phyloP scores from a whole-genome alignment of 2,113 vertebrate genomes.

The Hypanus sabinus region DNA sequence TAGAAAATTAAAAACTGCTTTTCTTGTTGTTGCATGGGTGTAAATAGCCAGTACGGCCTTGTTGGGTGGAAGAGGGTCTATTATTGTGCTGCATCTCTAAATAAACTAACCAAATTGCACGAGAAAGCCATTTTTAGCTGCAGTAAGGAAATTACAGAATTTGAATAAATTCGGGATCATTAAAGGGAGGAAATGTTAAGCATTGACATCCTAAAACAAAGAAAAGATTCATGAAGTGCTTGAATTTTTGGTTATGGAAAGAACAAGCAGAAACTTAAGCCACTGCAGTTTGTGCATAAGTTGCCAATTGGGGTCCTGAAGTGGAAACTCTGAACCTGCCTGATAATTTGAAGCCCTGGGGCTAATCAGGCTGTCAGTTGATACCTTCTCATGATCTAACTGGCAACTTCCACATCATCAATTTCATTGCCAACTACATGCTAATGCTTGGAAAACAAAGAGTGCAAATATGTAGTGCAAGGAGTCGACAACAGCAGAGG shows the following conservation, averaged over 20 bases:
- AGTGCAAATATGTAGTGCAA: neutral
- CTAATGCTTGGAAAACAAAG: neutral
- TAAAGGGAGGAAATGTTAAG: neutral
- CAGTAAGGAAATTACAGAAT: neutral
- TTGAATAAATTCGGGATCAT: neutral
- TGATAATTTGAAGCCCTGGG: neutral
- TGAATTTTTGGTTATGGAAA: neutral
- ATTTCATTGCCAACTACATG: too few species aligned
- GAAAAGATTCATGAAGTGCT: neutral
- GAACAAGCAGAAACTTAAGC: neutral
- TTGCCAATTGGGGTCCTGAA: neutral
- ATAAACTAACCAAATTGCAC: too few species aligned
- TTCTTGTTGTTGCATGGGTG: too few species aligned
- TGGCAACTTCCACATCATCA: neutral
- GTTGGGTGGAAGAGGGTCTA: too few species aligned
- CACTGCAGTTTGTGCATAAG: neutral
- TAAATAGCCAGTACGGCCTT: too few species aligned
- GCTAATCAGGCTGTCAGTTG: neutral
- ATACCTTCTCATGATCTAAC: neutral
- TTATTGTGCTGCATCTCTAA: too few species aligned
- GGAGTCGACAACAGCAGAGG: neutral
- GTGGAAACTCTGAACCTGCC: neutral
- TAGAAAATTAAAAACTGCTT: neutral
- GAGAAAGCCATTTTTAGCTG: neutral
- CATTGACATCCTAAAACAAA: neutral